A percentile compares a stretch with the other conserved stretches of the same genome.
Conservation (phyloP, 2,888 invertebrate genomes). For the Idaea aversata region DNA sequence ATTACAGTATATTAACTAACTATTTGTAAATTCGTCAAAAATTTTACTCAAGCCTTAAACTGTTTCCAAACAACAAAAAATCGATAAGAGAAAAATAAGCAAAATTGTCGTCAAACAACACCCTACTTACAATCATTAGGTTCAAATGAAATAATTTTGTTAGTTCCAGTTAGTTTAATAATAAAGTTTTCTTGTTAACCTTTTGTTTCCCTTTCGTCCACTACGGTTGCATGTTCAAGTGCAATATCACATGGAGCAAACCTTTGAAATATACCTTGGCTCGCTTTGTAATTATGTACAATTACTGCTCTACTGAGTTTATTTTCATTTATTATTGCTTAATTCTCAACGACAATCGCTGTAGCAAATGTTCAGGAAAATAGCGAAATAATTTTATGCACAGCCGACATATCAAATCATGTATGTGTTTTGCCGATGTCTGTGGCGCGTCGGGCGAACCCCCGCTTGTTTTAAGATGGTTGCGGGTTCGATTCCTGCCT, state of each 20-base stretch:
- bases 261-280: slow-evolving; percentile 31
- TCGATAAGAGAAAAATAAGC: no score
- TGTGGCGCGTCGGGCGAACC: no score
- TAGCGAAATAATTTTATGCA: not conserved
- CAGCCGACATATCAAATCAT: not conserved
- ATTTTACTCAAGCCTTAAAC: no score
- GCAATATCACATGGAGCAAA: slow-evolving; percentile 40
- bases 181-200: slow-evolving; percentile 2
- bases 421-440: no score
- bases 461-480: no score
- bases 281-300: slow-evolving; percentile 28
- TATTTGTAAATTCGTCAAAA: no score
- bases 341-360: slow-evolving; percentile 10
- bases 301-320: slow-evolving; percentile 23
- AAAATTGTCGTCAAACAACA: not conserved
- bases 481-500: no score
- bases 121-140: not conserved
- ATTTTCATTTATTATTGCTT: slow-evolving; percentile 24
- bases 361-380: not conserved
- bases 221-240: slow-evolving; percentile 39
- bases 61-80: no score
- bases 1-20: no score
- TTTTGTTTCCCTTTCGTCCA: slow-evolving; percentile 18
- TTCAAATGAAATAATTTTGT: not conserved
- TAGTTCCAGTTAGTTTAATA: not conserved